phyloP scores from a whole-genome alignment of 2,797 vertebrate species.

The Synaphobranchus kaupii region DNA sequence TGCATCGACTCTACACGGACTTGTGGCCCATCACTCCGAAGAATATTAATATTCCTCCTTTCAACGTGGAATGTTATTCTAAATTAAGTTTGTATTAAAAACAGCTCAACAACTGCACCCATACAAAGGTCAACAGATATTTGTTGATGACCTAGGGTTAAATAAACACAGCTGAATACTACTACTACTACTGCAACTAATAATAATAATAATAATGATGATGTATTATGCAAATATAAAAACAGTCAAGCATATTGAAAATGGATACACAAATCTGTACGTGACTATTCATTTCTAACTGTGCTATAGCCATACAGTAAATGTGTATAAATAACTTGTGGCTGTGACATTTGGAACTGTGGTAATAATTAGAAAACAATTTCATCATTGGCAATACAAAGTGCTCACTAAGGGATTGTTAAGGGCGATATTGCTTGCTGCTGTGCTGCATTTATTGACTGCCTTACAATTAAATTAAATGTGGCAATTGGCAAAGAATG shows the following conservation, averaged over 20 bases:
- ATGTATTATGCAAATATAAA: not conserved
- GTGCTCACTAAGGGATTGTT: not conserved
- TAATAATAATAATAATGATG: not conserved
- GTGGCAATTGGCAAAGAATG: not conserved
- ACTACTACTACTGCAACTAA: not conserved
- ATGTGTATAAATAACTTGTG: not conserved
- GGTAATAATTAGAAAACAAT: not conserved
- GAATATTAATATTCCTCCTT: conserved; percentile 25
- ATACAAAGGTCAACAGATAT: not conserved
- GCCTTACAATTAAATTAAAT: not conserved
- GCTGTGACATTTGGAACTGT: not conserved
- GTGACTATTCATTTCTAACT: not conserved
- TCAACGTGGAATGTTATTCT: not conserved
- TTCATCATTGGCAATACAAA: not conserved
- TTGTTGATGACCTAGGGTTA: not conserved
- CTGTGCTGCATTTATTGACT: not conserved
- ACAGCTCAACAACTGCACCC: not conserved
- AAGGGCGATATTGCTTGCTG: not conserved
- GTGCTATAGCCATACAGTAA: not conserved
- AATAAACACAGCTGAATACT: not conserved
- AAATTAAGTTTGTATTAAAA: conserved; percentile 3
- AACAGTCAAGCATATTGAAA: not conserved
- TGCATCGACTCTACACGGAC: conserved; percentile 17
- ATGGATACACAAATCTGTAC: not conserved
- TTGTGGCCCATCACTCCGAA: conserved; percentile 21